Percentiles rank a stretch among this genome's conserved stretches.
Evolutionary conservation across 2,797 vertebrate genomes (phyloP).

Genomic region (Tachyglossus aculeatus): DNA sequence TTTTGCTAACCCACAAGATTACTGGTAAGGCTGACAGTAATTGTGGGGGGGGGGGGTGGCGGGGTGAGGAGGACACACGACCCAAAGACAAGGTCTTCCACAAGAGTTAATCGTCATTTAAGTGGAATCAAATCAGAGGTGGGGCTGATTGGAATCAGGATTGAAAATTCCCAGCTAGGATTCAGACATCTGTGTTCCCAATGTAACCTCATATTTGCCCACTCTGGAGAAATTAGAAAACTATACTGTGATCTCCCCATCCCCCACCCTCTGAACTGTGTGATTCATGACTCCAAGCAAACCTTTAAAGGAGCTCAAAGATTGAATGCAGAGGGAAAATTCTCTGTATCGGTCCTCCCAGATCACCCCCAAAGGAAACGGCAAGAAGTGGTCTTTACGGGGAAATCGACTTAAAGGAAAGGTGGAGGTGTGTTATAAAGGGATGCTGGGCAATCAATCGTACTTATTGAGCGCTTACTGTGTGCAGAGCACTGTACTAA

Average conservation of each 20-base stretch:
- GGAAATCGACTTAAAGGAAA: not conserved
- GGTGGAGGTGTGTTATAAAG: too few relatives aligned
- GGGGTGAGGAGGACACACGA: too few relatives aligned
- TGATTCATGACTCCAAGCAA: not conserved
- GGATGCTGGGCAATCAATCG: too few relatives aligned
- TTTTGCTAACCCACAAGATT: not conserved
- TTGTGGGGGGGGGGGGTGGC: conserved; percentile 8
- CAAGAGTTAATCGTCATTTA: conserved; percentile 30
- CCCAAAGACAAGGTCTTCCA: too few relatives aligned
- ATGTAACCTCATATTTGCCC: too few relatives aligned
- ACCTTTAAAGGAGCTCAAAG: too few relatives aligned
- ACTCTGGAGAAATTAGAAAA: too few relatives aligned
- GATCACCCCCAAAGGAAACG: not conserved
- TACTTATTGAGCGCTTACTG: too few relatives aligned
- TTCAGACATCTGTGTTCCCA: not conserved
- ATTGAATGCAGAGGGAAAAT: not conserved
- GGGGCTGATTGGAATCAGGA: conserved; percentile 35
- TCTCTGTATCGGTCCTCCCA: not conserved
- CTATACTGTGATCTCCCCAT: too few relatives aligned
- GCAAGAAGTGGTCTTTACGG: not conserved
- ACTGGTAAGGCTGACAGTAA: conserved; percentile 7
- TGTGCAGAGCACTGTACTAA: too few relatives aligned
- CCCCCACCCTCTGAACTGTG: not conserved
- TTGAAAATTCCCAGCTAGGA: conserved; percentile 28
- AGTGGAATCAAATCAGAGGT: conserved; percentile 32